Base-by-base conservation (phyloP, 2,888 invertebrate species). In the Chrysolina americana region DNA sequence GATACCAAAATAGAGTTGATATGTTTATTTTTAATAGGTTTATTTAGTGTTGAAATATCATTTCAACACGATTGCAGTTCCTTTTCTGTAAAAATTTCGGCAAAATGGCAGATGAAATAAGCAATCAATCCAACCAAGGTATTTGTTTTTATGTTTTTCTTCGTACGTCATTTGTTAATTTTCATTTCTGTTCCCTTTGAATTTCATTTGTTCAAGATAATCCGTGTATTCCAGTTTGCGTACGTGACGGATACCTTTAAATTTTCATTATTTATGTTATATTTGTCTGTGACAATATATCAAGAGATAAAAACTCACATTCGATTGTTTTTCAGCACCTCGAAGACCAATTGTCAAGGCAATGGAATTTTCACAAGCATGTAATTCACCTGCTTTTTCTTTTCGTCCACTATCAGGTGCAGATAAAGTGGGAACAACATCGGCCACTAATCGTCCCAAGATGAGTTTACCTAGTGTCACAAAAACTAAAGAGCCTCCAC, bases 21-120 rank as follows among this genome's bases (percentile, higher is more conserved):
- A 73, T 73, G 73, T 63, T 68, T 73, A 73, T 53, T 73, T 68
- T 17, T 21, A 47, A 73, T 63, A 68, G 56, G 53, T 68, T 68
- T 68, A 66, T 68, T 73, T 73, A 64, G 68, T 73, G 68, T 59
- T 68, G 62, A 53, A 62, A 73, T 41, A 68, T 73, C 44, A 62
- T 41, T 64, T 68, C 36, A 73, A 23, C 41, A 28, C 53, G 36
- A 68, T 44, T 63, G 41, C 17, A 64, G 44, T 17, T 64, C 64
- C 68, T 68, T 68, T 59, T 59, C 28, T 10, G 59, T 59, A 59
- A 70, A 78, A 75, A 76, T 80, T 81, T 81, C 76, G 78, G 81
- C 87, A 89, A 88, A 90, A 93, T 93, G 93, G 93, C 93, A 90
- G 93, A 93, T 89, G 92, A 92, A 90, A 91, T 92, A 89, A 92